phyloP scores from a whole-genome alignment of 2,888 invertebrate species.

The Synanthedon myopaeformis region DNA sequence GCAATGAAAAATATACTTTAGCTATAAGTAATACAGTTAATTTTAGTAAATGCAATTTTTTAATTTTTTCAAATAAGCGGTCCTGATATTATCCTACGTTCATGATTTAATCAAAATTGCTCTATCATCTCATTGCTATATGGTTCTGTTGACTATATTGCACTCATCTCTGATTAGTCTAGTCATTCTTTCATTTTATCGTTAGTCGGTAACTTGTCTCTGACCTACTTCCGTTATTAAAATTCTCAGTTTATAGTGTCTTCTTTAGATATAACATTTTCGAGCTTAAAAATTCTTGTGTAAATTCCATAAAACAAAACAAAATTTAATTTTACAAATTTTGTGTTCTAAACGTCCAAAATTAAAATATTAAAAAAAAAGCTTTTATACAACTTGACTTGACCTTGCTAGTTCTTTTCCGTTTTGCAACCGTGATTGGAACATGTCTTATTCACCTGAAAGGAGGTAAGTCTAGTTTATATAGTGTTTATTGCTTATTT shows the following conservation, averaged over 20 bases:
- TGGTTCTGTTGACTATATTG: too few relatives aligned
- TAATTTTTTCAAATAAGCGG: too few relatives aligned
- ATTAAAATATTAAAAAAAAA: constrained; percentile 22
- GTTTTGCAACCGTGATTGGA: constrained; percentile 82
- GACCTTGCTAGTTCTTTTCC: constrained; percentile 76
- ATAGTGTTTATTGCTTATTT: constrained; percentile 25
- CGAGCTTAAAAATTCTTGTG: constrained; percentile 15
- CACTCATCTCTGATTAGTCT: too few relatives aligned
- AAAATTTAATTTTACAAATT: constrained; percentile 17
- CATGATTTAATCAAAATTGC: too few relatives aligned
- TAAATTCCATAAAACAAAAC: constrained; percentile 36
- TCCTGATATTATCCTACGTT: too few relatives aligned
- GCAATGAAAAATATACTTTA: too few relatives aligned
- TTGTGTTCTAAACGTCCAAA: constrained; percentile 5
- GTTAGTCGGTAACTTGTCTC: constrained; percentile 12
- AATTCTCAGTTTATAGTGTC: constrained; percentile 37
- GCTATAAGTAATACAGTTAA: too few relatives aligned
- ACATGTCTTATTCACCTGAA: constrained; percentile 86
- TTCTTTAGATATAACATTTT: constrained; percentile 20
- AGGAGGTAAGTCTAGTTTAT: constrained; percentile 78
- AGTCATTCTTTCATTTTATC: too few relatives aligned
- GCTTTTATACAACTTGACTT: constrained; percentile 64
- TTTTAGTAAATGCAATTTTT: too few relatives aligned
- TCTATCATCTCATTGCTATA: too few relatives aligned
- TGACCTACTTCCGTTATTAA: constrained; percentile 52